Base-by-base conservation (phyloP, 1,140 invertebrate species). In the Cataglyphis hispanica region DNA sequence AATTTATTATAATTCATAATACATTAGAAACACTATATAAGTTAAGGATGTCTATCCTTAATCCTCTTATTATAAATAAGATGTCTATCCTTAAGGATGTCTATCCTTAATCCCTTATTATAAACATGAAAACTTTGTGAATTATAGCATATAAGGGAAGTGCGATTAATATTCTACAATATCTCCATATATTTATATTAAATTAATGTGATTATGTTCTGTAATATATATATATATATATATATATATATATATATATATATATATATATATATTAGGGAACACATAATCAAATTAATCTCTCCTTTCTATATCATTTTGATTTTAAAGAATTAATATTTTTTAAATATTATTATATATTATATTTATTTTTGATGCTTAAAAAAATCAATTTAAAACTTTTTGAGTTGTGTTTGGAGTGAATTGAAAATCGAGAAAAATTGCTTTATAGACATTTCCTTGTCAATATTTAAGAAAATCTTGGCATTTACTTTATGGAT, bases 401-500 rank as follows among this genome's bases (percentile, higher is more conserved):
- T 64, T 50, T 13, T 46, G 25, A n/a, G 10, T 11, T 64, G 25
- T 2, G 1, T 60, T 16, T 43, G 0, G 6, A 22, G 4, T 72
- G 7, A 19, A 16, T 16, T 31, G 11, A 34, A 77, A 46, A 64
- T 66, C 3, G 22, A 22, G 25, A 58, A 40, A 22, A 19, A 46
- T 22, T 34, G 19, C 25, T 60, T 80, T 40, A 31, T 31, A 13
- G 22, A 34, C 27, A 61, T 40, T 60, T 43, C 27, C 27, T 53
- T 10, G 19, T 70, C 22, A 70, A 60, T 19, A 22, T 74, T 74
- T 34, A 27, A 7, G 16, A 69, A 69, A 37, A 72, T 34, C 7
- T 34, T 22, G 11, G 6, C 19, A 74, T 72, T 83, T 81, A 25
- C 37, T 53, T 67, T 31, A 31, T 1, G 19, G 25, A 43, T 81